A percentile compares a stretch with the other conserved stretches of the same genome.
Evolutionary conservation across 2,113 vertebrate species (phyloP).

Genomic region (Petromus typicus): DNA sequence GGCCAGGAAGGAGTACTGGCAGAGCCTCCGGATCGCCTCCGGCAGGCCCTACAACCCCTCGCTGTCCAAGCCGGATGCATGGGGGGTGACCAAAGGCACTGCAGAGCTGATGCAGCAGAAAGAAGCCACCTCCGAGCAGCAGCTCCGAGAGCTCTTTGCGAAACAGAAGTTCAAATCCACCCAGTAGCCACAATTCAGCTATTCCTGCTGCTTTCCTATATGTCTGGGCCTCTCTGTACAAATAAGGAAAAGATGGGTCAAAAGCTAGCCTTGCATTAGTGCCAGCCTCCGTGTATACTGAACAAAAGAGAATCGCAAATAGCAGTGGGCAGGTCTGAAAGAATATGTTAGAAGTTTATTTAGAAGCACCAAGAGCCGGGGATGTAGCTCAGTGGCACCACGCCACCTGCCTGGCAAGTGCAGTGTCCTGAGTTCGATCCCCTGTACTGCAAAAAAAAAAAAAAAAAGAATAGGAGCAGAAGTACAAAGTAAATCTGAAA

Average conservation of each 20-base stretch:
- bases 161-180: slow-evolving; percentile 86
- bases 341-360: slow-evolving; percentile 20
- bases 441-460: too few species aligned
- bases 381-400: too few species aligned
- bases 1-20: slow-evolving; percentile 97
- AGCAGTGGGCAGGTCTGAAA: background rate
- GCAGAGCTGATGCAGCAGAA: slow-evolving; percentile 95
- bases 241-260: slow-evolving; percentile 3
- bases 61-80: slow-evolving; percentile 92
- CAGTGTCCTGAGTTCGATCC: too few species aligned
- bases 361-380: background rate
- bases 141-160: slow-evolving; percentile 93
- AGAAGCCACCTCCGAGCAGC: slow-evolving; percentile 93
- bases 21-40: slow-evolving; percentile 94
- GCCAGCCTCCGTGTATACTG: background rate
- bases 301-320: slow-evolving; percentile 5
- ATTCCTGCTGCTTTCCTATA: background rate
- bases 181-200: slow-evolving; percentile 14
- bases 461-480: background rate
- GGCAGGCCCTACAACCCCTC: slow-evolving; percentile 95
- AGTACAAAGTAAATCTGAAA: slow-evolving; percentile 4
- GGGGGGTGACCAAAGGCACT: slow-evolving; percentile 97
- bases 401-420: too few species aligned
- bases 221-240: background rate
- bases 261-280: background rate